These are phyloP conservation scores for Oceanites oceanicus DNA, from an alignment of 2,113 vertebrate species.

Conservation along the genomic window DNA sequence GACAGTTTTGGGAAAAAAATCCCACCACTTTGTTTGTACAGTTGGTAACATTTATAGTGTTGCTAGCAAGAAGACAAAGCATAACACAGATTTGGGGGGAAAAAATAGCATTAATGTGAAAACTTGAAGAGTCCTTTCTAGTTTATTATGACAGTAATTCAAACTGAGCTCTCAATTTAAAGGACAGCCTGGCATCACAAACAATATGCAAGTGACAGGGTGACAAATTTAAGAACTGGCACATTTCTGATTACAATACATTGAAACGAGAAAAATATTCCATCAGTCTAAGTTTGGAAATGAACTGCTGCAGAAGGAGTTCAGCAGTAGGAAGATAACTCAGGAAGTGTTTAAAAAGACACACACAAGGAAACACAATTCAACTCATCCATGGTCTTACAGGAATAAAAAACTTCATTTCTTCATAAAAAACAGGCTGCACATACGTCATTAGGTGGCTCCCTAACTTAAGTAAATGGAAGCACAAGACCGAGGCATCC, in stretches of 20 bases:
- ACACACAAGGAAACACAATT: neutral
- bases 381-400: neutral
- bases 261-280: neutral
- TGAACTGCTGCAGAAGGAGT: neutral
- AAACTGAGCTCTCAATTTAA: neutral
- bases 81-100: neutral
- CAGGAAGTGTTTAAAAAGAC: neutral
- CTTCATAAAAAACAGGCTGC: neutral
- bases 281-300: neutral
- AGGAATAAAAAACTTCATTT: neutral
- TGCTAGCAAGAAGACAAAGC: slow-evolving; percentile 7
- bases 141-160: neutral
- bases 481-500: neutral
- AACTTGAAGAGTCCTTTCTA: neutral
- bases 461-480: slow-evolving; percentile 16
- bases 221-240: neutral
- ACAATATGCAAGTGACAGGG: neutral
- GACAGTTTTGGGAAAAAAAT: neutral
- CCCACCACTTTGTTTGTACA: slow-evolving; percentile 36
- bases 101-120: neutral
- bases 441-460: slow-evolving; percentile 34
- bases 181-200: slow-evolving; percentile 8
- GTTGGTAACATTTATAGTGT: slow-evolving; percentile 1
- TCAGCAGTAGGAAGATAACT: neutral
- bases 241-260: neutral